phyloP scores from a whole-genome alignment of 2,888 invertebrate genomes.

The Geophilus truncorum region DNA sequence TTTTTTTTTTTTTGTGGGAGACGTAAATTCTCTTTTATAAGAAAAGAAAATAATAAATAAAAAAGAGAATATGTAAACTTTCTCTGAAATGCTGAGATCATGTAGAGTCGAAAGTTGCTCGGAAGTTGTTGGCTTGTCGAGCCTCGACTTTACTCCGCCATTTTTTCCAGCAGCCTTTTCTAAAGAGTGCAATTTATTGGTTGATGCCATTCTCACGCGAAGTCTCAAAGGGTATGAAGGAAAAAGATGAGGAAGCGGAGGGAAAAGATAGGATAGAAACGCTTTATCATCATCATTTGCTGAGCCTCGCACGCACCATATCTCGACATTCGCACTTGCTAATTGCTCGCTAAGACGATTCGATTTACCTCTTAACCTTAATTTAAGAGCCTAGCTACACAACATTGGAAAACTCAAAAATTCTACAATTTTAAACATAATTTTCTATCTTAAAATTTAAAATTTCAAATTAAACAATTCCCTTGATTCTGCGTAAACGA shows the following conservation, averaged over 20 bases:
- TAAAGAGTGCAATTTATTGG: background rate
- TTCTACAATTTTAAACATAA: too few relatives aligned
- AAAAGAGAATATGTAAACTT: background rate
- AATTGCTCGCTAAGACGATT: background rate
- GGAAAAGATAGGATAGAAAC: background rate
- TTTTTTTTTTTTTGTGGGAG: background rate
- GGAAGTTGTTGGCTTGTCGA: background rate
- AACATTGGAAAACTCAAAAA: background rate
- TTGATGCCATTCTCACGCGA: background rate
- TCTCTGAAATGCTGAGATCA: background rate
- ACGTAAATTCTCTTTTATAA: too few relatives aligned
- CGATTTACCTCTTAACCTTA: background rate
- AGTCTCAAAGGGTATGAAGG: background rate
- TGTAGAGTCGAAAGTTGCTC: background rate
- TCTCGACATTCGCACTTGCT: background rate
- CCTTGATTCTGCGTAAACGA: background rate
- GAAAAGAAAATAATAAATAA: background rate
- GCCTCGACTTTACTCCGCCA: background rate
- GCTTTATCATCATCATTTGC: constrained; percentile 10
- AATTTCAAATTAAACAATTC: too few relatives aligned
- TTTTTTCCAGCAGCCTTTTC: background rate
- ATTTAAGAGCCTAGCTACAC: background rate
- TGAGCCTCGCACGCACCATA: background rate
- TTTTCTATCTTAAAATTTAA: too few relatives aligned
- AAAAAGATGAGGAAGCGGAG: background rate